Percentiles rank a stretch among this genome's conserved stretches.
phyloP scores from a whole-genome alignment of 35 echinoderm and acorn worm species.

The Ophioderma brevispina region DNA sequence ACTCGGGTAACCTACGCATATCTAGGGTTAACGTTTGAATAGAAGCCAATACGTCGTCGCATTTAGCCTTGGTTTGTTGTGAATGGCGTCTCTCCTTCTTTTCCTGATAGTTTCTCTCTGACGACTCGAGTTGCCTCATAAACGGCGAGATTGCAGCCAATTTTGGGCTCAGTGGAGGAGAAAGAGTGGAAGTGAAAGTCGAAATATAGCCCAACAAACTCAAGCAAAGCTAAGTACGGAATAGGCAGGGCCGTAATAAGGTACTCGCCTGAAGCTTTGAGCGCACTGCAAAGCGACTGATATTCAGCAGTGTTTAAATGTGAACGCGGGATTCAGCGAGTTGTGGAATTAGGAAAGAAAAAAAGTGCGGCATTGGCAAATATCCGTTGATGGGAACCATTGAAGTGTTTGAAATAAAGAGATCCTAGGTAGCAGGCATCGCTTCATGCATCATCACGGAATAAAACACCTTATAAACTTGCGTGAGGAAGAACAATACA shows the following conservation, averaged over 20 bases:
- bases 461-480: background rate
- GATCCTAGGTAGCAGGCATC: background rate
- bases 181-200: background rate
- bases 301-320: background rate
- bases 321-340: background rate
- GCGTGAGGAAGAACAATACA: background rate
- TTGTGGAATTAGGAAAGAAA: background rate
- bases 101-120: background rate
- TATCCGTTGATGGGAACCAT: background rate
- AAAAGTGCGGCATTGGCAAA: background rate
- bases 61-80: too few relatives aligned
- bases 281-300: background rate
- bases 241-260: background rate
- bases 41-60: too few relatives aligned
- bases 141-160: background rate
- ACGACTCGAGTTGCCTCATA: background rate
- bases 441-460: background rate
- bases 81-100: background rate
- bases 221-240: background rate
- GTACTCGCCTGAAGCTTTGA: background rate
- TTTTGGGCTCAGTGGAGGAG: background rate
- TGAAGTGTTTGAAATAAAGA: background rate
- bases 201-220: constrained; percentile 5
- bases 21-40: too few relatives aligned
- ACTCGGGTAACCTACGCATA: too few relatives aligned